A percentile compares a stretch with the other conserved stretches of the same genome.
These are phyloP conservation scores for Panurus biarmicus DNA, from an alignment of 2,113 vertebrate species.

Conservation along the genomic window DNA sequence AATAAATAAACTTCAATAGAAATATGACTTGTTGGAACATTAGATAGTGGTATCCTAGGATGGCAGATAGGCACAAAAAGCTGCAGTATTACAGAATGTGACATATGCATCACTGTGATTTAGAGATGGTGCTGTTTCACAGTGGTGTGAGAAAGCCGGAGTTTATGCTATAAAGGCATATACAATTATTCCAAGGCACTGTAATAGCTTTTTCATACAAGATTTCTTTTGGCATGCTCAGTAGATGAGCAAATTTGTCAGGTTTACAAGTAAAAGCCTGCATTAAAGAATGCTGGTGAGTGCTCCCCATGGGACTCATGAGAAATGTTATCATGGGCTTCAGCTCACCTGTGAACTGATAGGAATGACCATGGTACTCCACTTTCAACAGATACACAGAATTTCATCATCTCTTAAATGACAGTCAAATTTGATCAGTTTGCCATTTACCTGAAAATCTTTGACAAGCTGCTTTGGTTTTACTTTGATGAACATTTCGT, in stretches of 20 bases:
- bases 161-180: background rate
- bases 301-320: background rate
- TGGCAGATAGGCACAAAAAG: background rate
- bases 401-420: background rate
- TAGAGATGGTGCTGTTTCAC: background rate
- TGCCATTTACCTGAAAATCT: conserved; percentile 80
- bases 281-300: background rate
- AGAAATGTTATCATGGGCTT: background rate
- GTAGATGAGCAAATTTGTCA: background rate
- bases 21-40: background rate
- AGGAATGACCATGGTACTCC: background rate
- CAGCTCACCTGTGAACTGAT: background rate
- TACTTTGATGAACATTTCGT: conserved; percentile 85
- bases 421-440: background rate
- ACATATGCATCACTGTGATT: background rate
- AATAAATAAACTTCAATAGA: background rate
- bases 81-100: background rate
- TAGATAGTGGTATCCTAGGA: background rate
- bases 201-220: background rate
- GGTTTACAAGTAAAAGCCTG: background rate
- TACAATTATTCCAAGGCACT: background rate
- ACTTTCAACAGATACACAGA: background rate
- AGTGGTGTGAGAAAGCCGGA: background rate
- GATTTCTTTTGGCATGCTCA: background rate
- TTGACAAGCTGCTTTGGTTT: conserved; percentile 84